phyloP scores from a whole-genome alignment of 2,888 invertebrate genomes.

The Drosophila ochracea region DNA sequence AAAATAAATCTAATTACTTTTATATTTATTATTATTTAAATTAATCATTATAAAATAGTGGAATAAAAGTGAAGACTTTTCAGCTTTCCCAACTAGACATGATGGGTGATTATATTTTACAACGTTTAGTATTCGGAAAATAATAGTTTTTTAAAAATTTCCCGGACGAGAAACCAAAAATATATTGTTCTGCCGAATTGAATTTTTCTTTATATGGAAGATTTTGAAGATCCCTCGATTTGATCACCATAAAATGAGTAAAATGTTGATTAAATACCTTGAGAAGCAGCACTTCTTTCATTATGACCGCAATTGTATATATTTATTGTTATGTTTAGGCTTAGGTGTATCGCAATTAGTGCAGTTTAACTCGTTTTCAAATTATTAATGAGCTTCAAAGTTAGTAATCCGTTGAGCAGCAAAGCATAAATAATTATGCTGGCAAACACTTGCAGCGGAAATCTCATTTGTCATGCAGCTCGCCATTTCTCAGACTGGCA shows the following conservation, averaged over 20 bases:
- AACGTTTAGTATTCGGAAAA: too few relatives aligned
- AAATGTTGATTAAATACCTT: not conserved
- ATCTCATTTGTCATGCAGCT: conserved; percentile 77
- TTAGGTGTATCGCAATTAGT: conserved; percentile 35
- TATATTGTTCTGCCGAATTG: too few relatives aligned
- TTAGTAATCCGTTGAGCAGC: conserved; percentile 48
- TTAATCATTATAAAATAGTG: not conserved
- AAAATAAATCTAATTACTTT: not conserved
- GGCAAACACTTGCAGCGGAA: conserved; percentile 63
- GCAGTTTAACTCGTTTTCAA: conserved; percentile 27
- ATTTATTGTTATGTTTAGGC: not conserved
- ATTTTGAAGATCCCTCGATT: not conserved
- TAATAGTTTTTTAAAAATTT: too few relatives aligned
- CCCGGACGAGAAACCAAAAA: too few relatives aligned
- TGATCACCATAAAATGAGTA: not conserved
- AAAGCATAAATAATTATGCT: conserved; percentile 28
- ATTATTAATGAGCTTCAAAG: conserved; percentile 69
- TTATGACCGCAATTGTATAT: not conserved
- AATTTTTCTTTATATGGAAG: not conserved
- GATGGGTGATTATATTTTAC: not conserved
- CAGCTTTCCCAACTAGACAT: not conserved
- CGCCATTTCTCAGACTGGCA: conserved; percentile 78
- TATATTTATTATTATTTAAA: not conserved
- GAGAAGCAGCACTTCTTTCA: too few relatives aligned
- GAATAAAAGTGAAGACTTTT: not conserved